Evolutionary conservation across 2,797 vertebrate species (phyloP).

Genomic region (Potorous gilbertii): DNA sequence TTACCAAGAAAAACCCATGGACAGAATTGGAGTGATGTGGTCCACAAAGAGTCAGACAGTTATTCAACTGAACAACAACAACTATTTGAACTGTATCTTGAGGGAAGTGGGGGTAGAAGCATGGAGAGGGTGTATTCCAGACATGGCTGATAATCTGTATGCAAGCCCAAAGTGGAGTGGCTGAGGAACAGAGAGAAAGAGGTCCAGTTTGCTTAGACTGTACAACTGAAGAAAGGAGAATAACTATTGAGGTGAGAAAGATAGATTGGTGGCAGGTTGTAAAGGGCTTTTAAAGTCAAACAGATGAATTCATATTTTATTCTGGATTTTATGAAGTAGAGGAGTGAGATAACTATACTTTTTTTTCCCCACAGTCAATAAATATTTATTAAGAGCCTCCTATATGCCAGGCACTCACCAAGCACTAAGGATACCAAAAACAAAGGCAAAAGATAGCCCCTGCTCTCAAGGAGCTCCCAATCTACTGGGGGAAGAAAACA

Average conservation of each 20-base stretch:
- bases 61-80: too few species aligned
- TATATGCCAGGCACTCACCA: neutral
- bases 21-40: too few species aligned
- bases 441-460: neutral
- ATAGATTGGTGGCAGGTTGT: neutral
- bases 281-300: neutral
- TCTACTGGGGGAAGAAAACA: neutral
- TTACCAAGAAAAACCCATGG: too few species aligned
- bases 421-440: neutral
- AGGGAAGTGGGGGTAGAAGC: neutral
- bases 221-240: neutral
- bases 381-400: neutral
- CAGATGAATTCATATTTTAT: neutral
- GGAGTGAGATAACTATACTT: neutral
- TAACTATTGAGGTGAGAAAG: neutral
- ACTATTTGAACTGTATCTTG: neutral
- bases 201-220: neutral
- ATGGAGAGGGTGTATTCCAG: neutral
- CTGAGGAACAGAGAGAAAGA: neutral
- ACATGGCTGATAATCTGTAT: neutral
- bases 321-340: neutral
- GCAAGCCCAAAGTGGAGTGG: neutral
- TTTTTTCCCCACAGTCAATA: too few species aligned
- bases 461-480: neutral
- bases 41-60: too few species aligned